phyloP scores from a whole-genome alignment of 1,140 invertebrate genomes.

The Dufourea novaeangliae region DNA sequence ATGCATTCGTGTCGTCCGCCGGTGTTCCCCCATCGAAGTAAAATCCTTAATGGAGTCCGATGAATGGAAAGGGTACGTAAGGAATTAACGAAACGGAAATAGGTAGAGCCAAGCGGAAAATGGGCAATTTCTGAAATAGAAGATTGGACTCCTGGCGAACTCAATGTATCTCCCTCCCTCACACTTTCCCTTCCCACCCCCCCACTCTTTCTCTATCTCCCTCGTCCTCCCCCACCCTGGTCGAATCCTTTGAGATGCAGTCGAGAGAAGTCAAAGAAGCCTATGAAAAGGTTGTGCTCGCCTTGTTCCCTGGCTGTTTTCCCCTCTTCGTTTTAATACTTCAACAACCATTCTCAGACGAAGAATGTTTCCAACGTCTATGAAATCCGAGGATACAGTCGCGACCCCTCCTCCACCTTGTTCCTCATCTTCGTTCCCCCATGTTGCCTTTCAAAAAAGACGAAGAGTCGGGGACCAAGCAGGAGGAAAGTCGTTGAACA shows the following conservation, averaged over 20 bases:
- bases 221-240: background rate
- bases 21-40: background rate
- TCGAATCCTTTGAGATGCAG: conserved; percentile 51
- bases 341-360: conserved; percentile 41
- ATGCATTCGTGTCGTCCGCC: conserved; percentile 12
- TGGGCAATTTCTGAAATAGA: conserved; percentile 46
- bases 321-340: conserved; percentile 47
- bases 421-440: background rate
- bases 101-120: conserved; percentile 32
- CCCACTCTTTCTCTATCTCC: too few relatives aligned
- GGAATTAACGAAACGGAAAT: conserved; percentile 22
- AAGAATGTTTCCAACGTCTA: conserved; percentile 49
- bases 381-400: conserved; percentile 35
- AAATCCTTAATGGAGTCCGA: conserved; percentile 12
- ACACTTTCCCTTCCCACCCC: background rate
- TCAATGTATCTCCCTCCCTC: background rate
- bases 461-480: background rate
- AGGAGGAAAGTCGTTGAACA: conserved; percentile 24
- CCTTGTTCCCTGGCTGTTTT: conserved; percentile 5
- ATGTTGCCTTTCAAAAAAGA: background rate
- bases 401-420: background rate
- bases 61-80: background rate
- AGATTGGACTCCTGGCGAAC: conserved; percentile 6
- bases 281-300: conserved; percentile 47
- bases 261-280: conserved; percentile 45